Evolutionary conservation across 2,888 invertebrate genomes (phyloP).

Genomic region (Caenorhabditis sulstoni): DNA sequence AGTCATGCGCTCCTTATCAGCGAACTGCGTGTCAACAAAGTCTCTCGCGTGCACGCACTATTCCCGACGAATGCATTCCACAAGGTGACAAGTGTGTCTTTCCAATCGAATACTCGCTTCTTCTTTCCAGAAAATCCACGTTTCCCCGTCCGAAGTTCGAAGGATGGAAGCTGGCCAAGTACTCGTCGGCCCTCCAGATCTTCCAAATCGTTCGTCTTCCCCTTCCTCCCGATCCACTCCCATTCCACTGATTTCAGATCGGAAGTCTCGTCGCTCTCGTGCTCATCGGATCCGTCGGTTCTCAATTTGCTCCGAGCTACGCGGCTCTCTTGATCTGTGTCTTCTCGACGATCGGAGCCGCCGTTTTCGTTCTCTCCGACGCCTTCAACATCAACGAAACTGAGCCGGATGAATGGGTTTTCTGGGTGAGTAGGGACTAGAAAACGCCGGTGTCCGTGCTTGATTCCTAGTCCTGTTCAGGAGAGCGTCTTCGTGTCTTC

Average conservation of each 20-base stretch:
- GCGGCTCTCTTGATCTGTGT: constrained; percentile 57
- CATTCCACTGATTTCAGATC: constrained; percentile 37
- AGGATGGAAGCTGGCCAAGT: constrained; percentile 45
- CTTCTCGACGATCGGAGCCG: constrained; percentile 48
- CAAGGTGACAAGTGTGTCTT: constrained; percentile 5
- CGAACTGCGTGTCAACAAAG: background rate
- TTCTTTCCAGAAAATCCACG: constrained; percentile 22
- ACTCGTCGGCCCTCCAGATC: constrained; percentile 43
- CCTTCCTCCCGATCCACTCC: background rate
- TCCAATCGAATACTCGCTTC: background rate
- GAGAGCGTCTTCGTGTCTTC: constrained; percentile 58
- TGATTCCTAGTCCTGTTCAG: constrained; percentile 19
- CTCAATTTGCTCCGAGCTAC: constrained; percentile 62
- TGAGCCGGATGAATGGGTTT: constrained; percentile 60
- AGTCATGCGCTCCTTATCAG: background rate
- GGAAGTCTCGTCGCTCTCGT: constrained; percentile 44
- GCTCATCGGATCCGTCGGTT: constrained; percentile 62
- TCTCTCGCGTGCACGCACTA: background rate
- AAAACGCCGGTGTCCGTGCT: too few species aligned
- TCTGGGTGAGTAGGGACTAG: constrained; percentile 56
- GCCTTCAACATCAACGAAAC: constrained; percentile 60
- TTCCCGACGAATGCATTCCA: constrained; percentile 16
- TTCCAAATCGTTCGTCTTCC: constrained; percentile 41
- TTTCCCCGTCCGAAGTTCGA: constrained; percentile 43
- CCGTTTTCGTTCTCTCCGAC: constrained; percentile 53